phyloP scores from a whole-genome alignment of 2,797 vertebrate genomes.

The Microctenopoma stevenorrisi region DNA sequence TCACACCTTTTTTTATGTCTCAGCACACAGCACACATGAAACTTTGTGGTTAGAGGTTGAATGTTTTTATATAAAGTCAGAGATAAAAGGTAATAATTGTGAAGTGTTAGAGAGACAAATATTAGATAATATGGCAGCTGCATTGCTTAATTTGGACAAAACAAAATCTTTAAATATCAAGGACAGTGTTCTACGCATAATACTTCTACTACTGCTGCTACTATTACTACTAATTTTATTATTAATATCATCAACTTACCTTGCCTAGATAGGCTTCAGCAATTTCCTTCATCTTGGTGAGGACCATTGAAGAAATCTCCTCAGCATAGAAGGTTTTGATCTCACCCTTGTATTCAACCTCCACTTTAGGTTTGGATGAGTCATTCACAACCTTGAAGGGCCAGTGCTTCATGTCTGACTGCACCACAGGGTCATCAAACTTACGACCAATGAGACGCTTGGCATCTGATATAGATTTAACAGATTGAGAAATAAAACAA shows the following conservation, averaged over 20 bases:
- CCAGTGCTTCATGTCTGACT: slow-evolving; percentile 94
- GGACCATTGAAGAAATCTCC: slow-evolving; percentile 94
- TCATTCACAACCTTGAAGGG: slow-evolving; percentile 92
- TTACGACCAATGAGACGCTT: slow-evolving; percentile 92
- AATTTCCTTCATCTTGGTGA: slow-evolving; percentile 95
- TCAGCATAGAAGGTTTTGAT: slow-evolving; percentile 89
- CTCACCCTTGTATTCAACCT: slow-evolving; percentile 92
- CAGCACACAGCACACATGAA: neutral
- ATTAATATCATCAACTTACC: slow-evolving; percentile 63
- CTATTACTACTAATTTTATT: too few relatives aligned
- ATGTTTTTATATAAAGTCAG: too few relatives aligned
- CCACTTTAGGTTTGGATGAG: slow-evolving; percentile 88
- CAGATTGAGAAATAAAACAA: neutral
- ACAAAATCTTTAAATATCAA: neutral
- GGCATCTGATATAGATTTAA: slow-evolving; percentile 81
- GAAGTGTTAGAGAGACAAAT: neutral
- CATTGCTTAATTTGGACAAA: neutral
- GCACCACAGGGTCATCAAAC: slow-evolving; percentile 89
- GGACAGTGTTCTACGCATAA: too few relatives aligned
- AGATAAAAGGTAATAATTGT: neutral
- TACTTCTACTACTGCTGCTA: too few relatives aligned
- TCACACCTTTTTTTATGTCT: neutral
- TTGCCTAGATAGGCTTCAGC: slow-evolving; percentile 92
- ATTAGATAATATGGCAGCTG: neutral
- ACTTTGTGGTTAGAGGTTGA: neutral